Evolutionary conservation across 2,888 invertebrate genomes (phyloP), one percentile per base, ranked within the genome.

Genomic region (Orchesellides sinensis): DNA sequence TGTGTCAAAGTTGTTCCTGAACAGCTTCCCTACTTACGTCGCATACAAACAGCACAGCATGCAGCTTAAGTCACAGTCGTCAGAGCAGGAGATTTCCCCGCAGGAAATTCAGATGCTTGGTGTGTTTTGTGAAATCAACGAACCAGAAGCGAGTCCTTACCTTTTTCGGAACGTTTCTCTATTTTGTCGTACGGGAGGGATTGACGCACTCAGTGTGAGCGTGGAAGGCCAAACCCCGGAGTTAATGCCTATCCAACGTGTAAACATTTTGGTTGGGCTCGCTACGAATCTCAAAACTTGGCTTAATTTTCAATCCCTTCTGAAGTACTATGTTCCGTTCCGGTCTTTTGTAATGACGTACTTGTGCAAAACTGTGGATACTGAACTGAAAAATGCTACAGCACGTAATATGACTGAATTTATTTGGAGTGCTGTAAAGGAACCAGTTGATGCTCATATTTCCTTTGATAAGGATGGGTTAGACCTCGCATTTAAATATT

Each of bases 391-490:
- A 86, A 94, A 96, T 74, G 95, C 96, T 47, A 96, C 96, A 45
- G 56, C 70, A 23, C 95, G 97, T 88, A 96, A 96, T 88, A 97
- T 98, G 96, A 97, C 97, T 88, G 96, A 98, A 92, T 96, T 97
- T 89, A 97, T 98, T 93, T 98, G 98, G 97, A 96, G 96, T 85
- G 96, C 97, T 10, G 95, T 97, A 54, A 97, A 97, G 89, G 97
- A 98, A 91, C 97, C 97, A 0, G 91, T 96, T 66, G 96, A 96
- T 89, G 93, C 95, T 0, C 95, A 96, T 0, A 91, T 95, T 35
- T 94, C 94, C n/a, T 97, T 96, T 89, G 97, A 97, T 89, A 92
- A 93, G 0, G 97, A 98, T 89, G 98, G 97, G 0, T 91, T 98
- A 47, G 95, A 96, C 81, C 91, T 98, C 85, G 98, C 98, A n/a